Evolutionary conservation across 2,888 invertebrate genomes (phyloP).

Genomic region (Leptura quadrifasciata): DNA sequence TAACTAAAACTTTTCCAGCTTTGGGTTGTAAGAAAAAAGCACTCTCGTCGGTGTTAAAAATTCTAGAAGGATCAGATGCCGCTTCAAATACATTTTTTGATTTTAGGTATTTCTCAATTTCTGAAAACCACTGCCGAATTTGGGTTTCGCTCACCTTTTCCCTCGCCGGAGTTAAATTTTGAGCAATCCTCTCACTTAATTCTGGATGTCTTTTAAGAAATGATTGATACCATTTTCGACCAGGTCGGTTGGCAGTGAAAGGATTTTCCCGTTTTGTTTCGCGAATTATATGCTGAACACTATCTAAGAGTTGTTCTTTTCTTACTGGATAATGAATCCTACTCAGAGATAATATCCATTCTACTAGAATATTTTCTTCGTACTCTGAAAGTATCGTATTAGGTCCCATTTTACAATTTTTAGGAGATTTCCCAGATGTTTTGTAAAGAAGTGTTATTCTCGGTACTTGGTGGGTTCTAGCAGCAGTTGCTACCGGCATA

Average conservation of each 20-base stretch:
- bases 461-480: neutral
- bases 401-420: neutral
- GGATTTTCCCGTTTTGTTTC: neutral
- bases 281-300: neutral
- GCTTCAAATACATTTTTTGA: neutral
- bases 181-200: neutral
- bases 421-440: neutral
- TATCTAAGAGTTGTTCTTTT: conserved; percentile 4
- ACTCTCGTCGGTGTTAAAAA: conserved; percentile 2
- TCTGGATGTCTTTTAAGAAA: neutral
- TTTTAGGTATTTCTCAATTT: neutral
- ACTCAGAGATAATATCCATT: neutral
- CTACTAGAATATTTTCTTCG: neutral
- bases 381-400: neutral
- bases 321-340: neutral
- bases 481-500: neutral
- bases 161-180: too few relatives aligned
- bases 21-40: neutral
- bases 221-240: neutral
- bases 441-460: neutral
- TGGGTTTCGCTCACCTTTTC: neutral
- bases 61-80: neutral
- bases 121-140: neutral
- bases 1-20: neutral
- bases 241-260: neutral